Base-by-base conservation (phyloP, 2,888 invertebrate genomes). In the Priocnemis perturbator region DNA sequence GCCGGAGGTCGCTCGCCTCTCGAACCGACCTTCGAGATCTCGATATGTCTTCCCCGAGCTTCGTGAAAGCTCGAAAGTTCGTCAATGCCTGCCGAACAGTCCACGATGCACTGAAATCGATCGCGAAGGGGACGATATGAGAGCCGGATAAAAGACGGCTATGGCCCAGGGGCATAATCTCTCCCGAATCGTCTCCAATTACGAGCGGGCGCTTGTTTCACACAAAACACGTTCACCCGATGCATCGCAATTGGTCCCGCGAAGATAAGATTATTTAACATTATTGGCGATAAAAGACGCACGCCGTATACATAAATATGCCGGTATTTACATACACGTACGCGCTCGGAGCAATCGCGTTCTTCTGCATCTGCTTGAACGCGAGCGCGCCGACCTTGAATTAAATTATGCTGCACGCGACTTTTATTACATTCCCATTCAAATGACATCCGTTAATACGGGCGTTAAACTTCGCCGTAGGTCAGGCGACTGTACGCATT, bases 341-440 rank as follows among this genome's bases (percentile, higher is more conserved):
- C 50, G 45, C 30, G 15, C 23, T 23, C 26, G 55, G 45, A 67
- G 63, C 60, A 66, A 67, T 69, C 61, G 67, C 63, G 69, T 62
- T 67, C 66, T 67, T 67, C 55, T 68, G 65, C 65, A 73, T 69
- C 69, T 69, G 69, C 48, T 62, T 52, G 62, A 73, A 61, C 63
- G 57, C 64, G 69, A 76, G 69, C 60, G 69, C 53, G 56, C 30
- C 77, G 79, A 74, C 81, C 81, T 83, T 79, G 79, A 74, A 77
- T 78, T 69, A 73, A 80, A 77, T 81, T 78, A 77, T 75, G 70
- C 70, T 67, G 72, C 74, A 74, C 73, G 73, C 73, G 77, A 76
- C 75, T 77, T 80, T 81, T 81, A 81, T 78, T 77, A 76, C 76
- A 81, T 76, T 82, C 69, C 70, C 74, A 77, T 73, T 79, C 77